phyloP scores from a whole-genome alignment of 1,140 invertebrate species.

The Neoseiulus cucumeris region DNA sequence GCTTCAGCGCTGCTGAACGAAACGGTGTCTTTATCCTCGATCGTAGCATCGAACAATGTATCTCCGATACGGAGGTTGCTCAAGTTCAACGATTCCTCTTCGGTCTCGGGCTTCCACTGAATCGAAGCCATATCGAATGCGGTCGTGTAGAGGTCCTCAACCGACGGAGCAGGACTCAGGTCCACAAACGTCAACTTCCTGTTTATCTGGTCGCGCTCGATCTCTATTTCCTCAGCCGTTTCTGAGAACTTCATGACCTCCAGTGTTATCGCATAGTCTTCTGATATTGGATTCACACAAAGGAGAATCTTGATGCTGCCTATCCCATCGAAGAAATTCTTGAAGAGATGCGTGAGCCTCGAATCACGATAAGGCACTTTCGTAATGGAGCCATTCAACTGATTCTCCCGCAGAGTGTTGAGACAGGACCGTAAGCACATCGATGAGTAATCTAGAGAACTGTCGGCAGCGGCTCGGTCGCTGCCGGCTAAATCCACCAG shows the following conservation, averaged over 20 bases:
- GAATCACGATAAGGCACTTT: conserved; percentile 80
- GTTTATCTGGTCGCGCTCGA: neutral
- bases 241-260: conserved; percentile 21
- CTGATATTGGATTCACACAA: conserved; percentile 73
- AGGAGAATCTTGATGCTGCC: conserved; percentile 90
- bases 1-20: no score
- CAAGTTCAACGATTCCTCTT: no score
- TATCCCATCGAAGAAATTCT: conserved; percentile 94
- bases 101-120: no score
- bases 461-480: conserved; percentile 52
- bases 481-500: conserved; percentile 81
- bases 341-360: conserved; percentile 87
- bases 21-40: no score
- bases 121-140: no score
- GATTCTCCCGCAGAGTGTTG: conserved; percentile 76
- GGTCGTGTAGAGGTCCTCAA: neutral
- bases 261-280: conserved; percentile 86
- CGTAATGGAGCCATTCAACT: conserved; percentile 27
- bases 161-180: neutral
- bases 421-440: conserved; percentile 70
- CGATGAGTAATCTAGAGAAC: conserved; percentile 59
- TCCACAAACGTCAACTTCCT: neutral
- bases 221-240: neutral
- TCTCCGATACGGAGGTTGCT: no score
- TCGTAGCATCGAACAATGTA: no score